phyloP scores from a whole-genome alignment of 2,888 invertebrate species.

The Drosophila anceps region DNA sequence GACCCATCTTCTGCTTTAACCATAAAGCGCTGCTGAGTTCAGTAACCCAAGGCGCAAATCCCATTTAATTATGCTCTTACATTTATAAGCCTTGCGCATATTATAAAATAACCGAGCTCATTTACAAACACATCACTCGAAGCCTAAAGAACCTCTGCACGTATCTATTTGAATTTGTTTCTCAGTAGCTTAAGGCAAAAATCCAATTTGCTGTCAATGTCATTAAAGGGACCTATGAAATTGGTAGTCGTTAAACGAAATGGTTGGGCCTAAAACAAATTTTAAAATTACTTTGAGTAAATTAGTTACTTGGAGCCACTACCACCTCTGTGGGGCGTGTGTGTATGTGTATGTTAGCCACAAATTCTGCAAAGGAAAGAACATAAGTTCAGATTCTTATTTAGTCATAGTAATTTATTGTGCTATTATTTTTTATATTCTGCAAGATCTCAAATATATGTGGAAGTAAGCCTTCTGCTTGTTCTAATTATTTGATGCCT shows the following conservation, averaged over 20 bases:
- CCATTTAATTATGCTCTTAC: slow-evolving; percentile 68
- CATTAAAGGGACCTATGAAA: slow-evolving; percentile 33
- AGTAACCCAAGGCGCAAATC: slow-evolving; percentile 62
- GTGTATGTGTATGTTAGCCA: background rate
- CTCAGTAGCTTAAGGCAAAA: slow-evolving; percentile 51
- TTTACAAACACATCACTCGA: slow-evolving; percentile 35
- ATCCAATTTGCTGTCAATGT: slow-evolving; percentile 63
- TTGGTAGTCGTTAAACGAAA: slow-evolving; percentile 52
- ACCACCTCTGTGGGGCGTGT: background rate
- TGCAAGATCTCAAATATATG: background rate
- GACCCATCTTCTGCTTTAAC: background rate
- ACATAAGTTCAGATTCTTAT: background rate
- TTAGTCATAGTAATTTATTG: background rate
- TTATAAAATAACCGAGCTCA: slow-evolving; percentile 52
- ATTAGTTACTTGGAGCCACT: slow-evolving; percentile 32
- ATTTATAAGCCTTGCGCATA: slow-evolving; percentile 63
- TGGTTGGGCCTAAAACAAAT: slow-evolving; percentile 34
- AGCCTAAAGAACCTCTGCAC: slow-evolving; percentile 23
- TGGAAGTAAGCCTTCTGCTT: too few species aligned
- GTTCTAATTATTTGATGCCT: background rate
- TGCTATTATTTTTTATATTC: too few species aligned
- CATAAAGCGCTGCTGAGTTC: slow-evolving; percentile 7
- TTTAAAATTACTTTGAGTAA: slow-evolving; percentile 51
- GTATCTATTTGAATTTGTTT: slow-evolving; percentile 70
- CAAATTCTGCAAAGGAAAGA: background rate